Percentiles rank a stretch among this genome's conserved stretches.
Evolutionary conservation across 2,888 invertebrate species (phyloP).

Genomic region (Watsonalla binaria): DNA sequence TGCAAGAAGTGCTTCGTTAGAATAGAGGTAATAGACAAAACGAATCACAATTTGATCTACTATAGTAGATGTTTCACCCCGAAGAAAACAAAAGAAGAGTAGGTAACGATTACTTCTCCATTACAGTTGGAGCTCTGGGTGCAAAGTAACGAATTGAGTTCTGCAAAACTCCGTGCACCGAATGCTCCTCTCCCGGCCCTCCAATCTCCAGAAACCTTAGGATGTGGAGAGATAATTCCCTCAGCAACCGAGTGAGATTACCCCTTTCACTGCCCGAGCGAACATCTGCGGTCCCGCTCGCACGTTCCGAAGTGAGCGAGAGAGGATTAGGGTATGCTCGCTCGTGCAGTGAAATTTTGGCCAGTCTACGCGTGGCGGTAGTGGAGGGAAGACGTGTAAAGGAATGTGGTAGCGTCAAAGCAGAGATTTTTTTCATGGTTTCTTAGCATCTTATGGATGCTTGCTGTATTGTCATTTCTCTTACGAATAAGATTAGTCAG

Average conservation of each 20-base stretch:
- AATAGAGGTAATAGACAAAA: too few species aligned
- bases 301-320: slow-evolving; percentile 29
- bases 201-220: slow-evolving; percentile 34
- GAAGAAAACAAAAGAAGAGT: too few species aligned
- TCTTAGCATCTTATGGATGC: background rate
- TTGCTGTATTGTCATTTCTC: background rate
- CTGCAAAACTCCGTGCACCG: slow-evolving; percentile 59
- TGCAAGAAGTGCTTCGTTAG: too few species aligned
- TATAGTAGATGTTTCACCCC: too few species aligned
- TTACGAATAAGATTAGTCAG: background rate
- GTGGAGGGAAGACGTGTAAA: slow-evolving; percentile 27
- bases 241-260: slow-evolving; percentile 45
- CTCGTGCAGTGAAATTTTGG: slow-evolving; percentile 37
- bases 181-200: slow-evolving; percentile 32
- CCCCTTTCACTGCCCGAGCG: slow-evolving; percentile 45
- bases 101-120: background rate
- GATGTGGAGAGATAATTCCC: slow-evolving; percentile 57
- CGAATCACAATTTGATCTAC: too few species aligned
- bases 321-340: slow-evolving; percentile 30
- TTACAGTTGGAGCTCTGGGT: slow-evolving; percentile 75
- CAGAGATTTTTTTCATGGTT: background rate
- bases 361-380: slow-evolving; percentile 21
- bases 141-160: slow-evolving; percentile 71
- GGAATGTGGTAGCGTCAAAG: slow-evolving; percentile 5
- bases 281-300: slow-evolving; percentile 36